Conservation (phyloP, 1,140 invertebrate species). For the Catajapyx aquilonaris region DNA sequence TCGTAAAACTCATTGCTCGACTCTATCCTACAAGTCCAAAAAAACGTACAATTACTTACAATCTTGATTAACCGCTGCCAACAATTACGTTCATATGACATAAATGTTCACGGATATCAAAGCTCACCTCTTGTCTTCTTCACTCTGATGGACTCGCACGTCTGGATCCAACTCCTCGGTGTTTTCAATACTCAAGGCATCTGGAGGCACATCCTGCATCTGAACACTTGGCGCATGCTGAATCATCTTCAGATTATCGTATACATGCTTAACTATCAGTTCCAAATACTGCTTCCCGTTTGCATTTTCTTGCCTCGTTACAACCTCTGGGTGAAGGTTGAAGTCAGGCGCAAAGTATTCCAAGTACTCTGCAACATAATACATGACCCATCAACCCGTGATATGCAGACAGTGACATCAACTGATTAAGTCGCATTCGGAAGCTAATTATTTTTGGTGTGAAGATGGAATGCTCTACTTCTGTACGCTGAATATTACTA, state of each 20-base stretch:
- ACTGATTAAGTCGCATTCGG: too few relatives aligned
- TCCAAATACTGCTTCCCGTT: conserved; percentile 84
- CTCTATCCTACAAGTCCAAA: too few relatives aligned
- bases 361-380: conserved; percentile 44
- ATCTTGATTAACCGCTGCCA: too few relatives aligned
- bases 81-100: too few relatives aligned
- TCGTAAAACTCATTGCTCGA: conserved; percentile 83
- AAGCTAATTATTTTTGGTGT: too few relatives aligned
- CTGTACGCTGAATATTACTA: too few relatives aligned
- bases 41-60: too few relatives aligned
- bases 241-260: conserved; percentile 72
- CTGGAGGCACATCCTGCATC: conserved; percentile 77
- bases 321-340: conserved; percentile 72
- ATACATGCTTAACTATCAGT: conserved; percentile 60
- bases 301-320: conserved; percentile 65
- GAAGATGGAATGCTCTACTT: too few relatives aligned
- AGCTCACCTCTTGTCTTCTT: conserved; percentile 45
- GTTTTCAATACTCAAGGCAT: conserved; percentile 25
- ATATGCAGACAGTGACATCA: too few relatives aligned
- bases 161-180: conserved; percentile 54
- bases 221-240: conserved; percentile 77
- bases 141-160: conserved; percentile 49
- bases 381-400: too few relatives aligned
- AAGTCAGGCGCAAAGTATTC: conserved; percentile 94
- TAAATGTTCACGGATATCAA: too few relatives aligned